Base-by-base conservation (phyloP, 2,113 vertebrate genomes). In the Oryzias woworae region DNA sequence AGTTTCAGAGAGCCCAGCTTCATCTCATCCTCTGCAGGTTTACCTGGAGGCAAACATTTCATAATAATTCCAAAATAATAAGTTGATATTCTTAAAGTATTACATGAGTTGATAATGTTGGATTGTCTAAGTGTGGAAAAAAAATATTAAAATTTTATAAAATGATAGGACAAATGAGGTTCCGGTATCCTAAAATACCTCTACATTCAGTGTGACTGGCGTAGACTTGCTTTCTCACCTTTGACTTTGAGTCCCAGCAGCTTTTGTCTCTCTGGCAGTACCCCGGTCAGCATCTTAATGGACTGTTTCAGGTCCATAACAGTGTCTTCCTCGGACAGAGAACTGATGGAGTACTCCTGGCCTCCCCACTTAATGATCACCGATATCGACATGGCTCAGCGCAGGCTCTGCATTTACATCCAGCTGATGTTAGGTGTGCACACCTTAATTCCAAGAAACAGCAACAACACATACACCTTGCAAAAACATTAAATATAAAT, bases 281-380 rank as follows among this genome's bases (percentile, higher is more conserved):
- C 97, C 75, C 97, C 97, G 2, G 97, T 99, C 46, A 98, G 91
- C 42, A 92, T 93, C 90, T 97, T 98, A 65, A 99, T 96, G 74
- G 96, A 98, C 74, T 96, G 96, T 54, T 99, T 99, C 65, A 99
- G 93, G 82, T 99, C 97, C 77, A 97, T 47, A 63, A 98, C 94
- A 0, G 97, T 99, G 80, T 99, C 97, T 61, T 99, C 97, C 88
- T 98, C 97, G 23, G 95, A 96, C 58, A 99, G 88, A 0, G 96
- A 94, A 52, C 94, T 96, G 89, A 99, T 95, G 0, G 94, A 94
- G 90, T 98, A 99, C 77, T 99, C 97, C 86, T 98, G 97, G 22
- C 97, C 97, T 55, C 96, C 95, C 97, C 97, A 99, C 83, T 99
- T 99, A 75, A 99, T 97, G 51, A 98, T 98, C 62, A 99, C 93